phyloP scores from a whole-genome alignment of 2,113 vertebrate species.

The Vulpes vulpes region DNA sequence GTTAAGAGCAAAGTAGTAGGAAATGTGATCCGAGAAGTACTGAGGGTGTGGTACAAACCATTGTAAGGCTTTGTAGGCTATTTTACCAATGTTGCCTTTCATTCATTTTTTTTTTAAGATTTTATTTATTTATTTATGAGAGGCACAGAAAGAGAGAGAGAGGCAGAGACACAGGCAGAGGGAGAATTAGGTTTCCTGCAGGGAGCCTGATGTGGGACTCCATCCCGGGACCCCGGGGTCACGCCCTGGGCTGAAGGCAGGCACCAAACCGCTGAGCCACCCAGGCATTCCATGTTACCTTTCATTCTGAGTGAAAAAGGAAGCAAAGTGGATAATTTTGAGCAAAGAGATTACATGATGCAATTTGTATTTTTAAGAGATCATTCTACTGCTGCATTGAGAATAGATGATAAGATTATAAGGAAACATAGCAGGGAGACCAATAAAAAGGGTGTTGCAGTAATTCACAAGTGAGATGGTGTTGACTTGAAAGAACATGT shows the following conservation, averaged over 20 bases:
- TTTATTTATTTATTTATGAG: too few relatives aligned
- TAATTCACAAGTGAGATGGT: not conserved
- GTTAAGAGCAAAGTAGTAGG: not conserved
- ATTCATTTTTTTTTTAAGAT: not conserved
- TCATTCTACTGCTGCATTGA: not conserved
- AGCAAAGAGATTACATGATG: not conserved
- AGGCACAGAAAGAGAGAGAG: too few relatives aligned
- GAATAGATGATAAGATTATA: not conserved
- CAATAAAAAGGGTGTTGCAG: not conserved
- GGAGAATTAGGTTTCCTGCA: too few relatives aligned
- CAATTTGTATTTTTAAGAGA: not conserved
- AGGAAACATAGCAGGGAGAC: not conserved
- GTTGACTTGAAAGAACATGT: not conserved
- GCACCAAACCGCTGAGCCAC: too few relatives aligned
- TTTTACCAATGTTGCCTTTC: not conserved
- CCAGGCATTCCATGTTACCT: not conserved
- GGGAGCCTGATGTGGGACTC: too few relatives aligned
- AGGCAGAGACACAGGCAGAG: too few relatives aligned
- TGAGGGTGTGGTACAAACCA: too few relatives aligned
- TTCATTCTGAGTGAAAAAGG: not conserved
- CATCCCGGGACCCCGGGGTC: too few relatives aligned
- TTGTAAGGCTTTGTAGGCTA: not conserved
- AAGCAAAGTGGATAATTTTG: not conserved
- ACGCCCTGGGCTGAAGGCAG: too few relatives aligned
- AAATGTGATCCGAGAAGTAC: not conserved